Percentiles rank a stretch among this genome's conserved stretches.
These are phyloP conservation scores for Centropristis striata DNA, from an alignment of 2,113 vertebrate species.

Conservation along the genomic window DNA sequence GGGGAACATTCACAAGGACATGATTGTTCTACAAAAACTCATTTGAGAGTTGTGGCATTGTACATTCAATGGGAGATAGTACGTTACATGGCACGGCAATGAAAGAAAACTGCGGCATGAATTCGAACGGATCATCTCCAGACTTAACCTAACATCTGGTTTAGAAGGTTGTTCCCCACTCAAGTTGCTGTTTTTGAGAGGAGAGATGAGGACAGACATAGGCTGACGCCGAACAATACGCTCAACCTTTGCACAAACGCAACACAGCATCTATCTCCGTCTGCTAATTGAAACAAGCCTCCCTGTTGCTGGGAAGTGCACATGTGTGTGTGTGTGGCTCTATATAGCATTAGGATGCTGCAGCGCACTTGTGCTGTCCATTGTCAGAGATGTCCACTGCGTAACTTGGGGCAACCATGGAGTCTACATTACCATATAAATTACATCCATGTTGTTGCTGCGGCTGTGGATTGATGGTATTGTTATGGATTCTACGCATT, in stretches of 20 bases:
- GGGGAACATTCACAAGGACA: background rate
- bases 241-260: constrained; percentile 57
- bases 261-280: constrained; percentile 48
- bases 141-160: constrained; percentile 1
- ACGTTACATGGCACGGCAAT: background rate
- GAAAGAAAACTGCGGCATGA: background rate
- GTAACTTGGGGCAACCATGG: constrained; percentile 70
- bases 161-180: constrained; percentile 27
- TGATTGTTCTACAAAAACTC: background rate
- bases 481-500: constrained; percentile 81
- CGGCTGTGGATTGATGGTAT: constrained; percentile 83
- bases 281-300: constrained; percentile 75
- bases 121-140: constrained; percentile 14
- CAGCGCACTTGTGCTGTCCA: constrained; percentile 66
- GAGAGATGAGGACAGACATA: constrained; percentile 29
- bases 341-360: constrained; percentile 72
- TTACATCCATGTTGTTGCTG: constrained; percentile 82
- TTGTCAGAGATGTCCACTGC: constrained; percentile 75
- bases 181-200: constrained; percentile 32
- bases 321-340: constrained; percentile 14
- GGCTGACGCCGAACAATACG: constrained; percentile 49
- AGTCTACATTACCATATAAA: constrained; percentile 87
- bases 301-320: constrained; percentile 29
- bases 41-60: background rate
- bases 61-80: background rate